A percentile compares a stretch with the other conserved stretches of the same genome.
Conservation (phyloP, 2,888 invertebrate genomes). For the Nysson spinosus region DNA sequence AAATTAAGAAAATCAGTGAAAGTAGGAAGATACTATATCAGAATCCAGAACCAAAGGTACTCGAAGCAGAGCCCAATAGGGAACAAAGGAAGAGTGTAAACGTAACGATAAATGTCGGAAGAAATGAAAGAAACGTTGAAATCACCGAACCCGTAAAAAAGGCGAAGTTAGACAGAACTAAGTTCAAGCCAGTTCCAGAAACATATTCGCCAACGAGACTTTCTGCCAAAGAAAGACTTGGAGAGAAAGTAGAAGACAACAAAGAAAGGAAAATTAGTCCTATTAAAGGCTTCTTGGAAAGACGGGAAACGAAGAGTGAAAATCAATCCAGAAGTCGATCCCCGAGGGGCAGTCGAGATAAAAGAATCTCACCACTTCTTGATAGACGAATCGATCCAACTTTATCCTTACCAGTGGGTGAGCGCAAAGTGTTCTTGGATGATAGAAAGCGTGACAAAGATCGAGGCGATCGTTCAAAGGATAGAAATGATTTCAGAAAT, state of each 20-base stretch:
- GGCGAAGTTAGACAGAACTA: slow-evolving; percentile 71
- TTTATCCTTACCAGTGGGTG: slow-evolving; percentile 58
- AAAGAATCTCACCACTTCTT: slow-evolving; percentile 64
- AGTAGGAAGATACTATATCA: slow-evolving; percentile 84
- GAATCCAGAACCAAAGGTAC: slow-evolving; percentile 74
- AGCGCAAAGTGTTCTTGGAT: slow-evolving; percentile 73
- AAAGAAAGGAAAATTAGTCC: slow-evolving; percentile 68
- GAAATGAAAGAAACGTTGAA: slow-evolving; percentile 74
- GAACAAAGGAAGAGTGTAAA: slow-evolving; percentile 71
- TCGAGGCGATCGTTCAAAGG: slow-evolving; percentile 61
- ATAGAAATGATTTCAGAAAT: slow-evolving; percentile 59
- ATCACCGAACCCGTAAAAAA: slow-evolving; percentile 72
- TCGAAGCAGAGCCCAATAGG: slow-evolving; percentile 59
- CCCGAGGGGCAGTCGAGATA: slow-evolving; percentile 77
- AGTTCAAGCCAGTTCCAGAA: slow-evolving; percentile 68
- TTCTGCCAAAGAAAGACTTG: slow-evolving; percentile 89
- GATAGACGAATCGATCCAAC: slow-evolving; percentile 66
- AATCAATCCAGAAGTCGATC: slow-evolving; percentile 78
- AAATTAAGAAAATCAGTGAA: slow-evolving; percentile 85
- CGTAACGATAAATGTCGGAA: slow-evolving; percentile 73
- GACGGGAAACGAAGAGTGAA: slow-evolving; percentile 77
- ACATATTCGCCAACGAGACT: slow-evolving; percentile 81
- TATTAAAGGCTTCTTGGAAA: slow-evolving; percentile 80
- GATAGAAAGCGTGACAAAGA: slow-evolving; percentile 69
- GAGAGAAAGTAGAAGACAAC: slow-evolving; percentile 85